Base-by-base conservation (phyloP, 2,797 vertebrate genomes). In the Denticeps clupeoides region DNA sequence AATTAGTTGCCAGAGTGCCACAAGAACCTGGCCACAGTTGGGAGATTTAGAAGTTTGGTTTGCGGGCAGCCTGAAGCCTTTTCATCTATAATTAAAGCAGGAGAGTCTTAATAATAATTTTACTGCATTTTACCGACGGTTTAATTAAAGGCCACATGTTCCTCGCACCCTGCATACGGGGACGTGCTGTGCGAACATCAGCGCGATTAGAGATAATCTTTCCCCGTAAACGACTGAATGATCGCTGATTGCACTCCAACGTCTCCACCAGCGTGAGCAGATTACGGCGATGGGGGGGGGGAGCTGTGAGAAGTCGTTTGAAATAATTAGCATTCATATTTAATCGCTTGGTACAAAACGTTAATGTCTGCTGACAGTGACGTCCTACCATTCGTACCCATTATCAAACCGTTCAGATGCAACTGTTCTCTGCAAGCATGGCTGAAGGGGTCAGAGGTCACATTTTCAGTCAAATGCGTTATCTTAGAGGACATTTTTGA, bases 111-210 rank as follows among this genome's bases (percentile, higher is more conserved):
- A 49, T 52, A 42, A 49, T 15, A 25, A 56, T 52, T 8, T 9
- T 49, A 21, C 41, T 41, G 26, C 38, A 60, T 38, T 41, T 45
- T 61, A n/a, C n/a, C n/a, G 45, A 43, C 38, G 29, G 32, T 57
- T 55, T 61, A 62, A 63, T 62, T 41, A 42, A 42, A 43, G 37
- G 35, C 29, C 35, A 32, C 31, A 26, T 43, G 26, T 41, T 41
- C 43, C 28, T 13, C 21, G 35, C 4, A 24, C 25, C 7, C 15
- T 8, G 11, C 28, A 12, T 32, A 46, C 41, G 26, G 19, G 13
- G 19, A 48, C 56, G 45, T 41, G 47, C 43, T 56, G 53, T 29
- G 33, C 29, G 3, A 33, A 37, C 31, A 49, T 53, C 42, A 53
- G 53, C 7, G 7, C 22, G 18, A 49, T 60, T 55, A 28, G 7